Conservation (phyloP, 2,888 invertebrate species). For the Tetragonisca angustula region DNA sequence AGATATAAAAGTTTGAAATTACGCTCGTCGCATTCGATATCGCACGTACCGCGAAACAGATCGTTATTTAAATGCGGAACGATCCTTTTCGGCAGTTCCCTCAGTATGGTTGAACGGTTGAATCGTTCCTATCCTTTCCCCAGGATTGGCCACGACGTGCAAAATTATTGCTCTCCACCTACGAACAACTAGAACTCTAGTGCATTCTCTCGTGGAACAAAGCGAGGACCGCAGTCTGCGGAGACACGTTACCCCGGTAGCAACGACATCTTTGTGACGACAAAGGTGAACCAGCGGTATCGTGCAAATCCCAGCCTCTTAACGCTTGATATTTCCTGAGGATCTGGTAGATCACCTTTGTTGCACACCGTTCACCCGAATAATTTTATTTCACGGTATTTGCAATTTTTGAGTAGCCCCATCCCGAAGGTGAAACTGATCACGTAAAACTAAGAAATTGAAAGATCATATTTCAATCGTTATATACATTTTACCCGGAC, state of each 20-base stretch:
- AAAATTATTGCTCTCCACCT: constrained; percentile 64
- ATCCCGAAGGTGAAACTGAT: too few species aligned
- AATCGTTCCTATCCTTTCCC: constrained; percentile 24
- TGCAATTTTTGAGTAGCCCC: too few species aligned
- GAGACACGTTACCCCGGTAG: constrained; percentile 46
- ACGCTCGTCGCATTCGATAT: not conserved
- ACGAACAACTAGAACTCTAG: constrained; percentile 66
- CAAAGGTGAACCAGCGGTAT: constrained; percentile 38
- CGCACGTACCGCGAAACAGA: not conserved
- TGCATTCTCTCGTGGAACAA: constrained; percentile 56
- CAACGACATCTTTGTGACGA: constrained; percentile 51
- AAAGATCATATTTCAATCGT: too few species aligned
- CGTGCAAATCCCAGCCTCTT: constrained; percentile 21
- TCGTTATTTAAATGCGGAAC: constrained; percentile 10
- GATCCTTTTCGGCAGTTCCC: constrained; percentile 13
- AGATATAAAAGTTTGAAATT: not conserved
- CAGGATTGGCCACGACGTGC: constrained; percentile 38
- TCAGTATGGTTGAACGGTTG: constrained; percentile 11
- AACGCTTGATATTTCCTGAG: constrained; percentile 42
- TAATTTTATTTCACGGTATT: too few species aligned
- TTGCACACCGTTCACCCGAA: not conserved
- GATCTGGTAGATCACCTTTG: not conserved
- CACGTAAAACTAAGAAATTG: too few species aligned
- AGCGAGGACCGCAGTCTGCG: constrained; percentile 34
- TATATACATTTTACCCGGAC: too few species aligned